Base-by-base conservation (phyloP, 1,140 invertebrate genomes). In the Galleria mellonella region DNA sequence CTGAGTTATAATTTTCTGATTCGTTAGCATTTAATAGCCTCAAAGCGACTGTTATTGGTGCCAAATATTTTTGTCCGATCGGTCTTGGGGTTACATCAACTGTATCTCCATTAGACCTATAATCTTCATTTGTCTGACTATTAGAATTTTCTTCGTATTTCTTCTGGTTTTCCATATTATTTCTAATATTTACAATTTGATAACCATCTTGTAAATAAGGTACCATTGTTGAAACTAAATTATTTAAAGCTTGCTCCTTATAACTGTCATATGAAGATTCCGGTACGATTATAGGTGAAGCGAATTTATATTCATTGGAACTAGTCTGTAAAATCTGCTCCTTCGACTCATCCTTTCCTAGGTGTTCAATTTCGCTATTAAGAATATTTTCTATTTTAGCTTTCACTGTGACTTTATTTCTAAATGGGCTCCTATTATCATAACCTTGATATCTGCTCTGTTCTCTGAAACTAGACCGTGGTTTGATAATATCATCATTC, bases 21-120 rank as follows among this genome's bases (percentile, higher is more conserved):
- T 70, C 55, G 48, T 87, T 84, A 10, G 77, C 62, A 58, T 79
- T 84, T 33, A 87, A 56, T 17, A 89, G 52, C 54, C 86, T 75
- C 13, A 89, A 51, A 37, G 86, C 88, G 9, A 88, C 88, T 7
- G 87, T 88, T 28, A 88, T 88, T 3, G 88, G 87, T n/a, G 87
- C 83, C 44, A 89, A 71, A 54, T 87, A 88, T 27, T 82, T 87
- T 28, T 79, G 77, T 37, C 81, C 69, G 2, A 89, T 50, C 9
- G 87, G 87, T 59, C 86, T 64, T 11, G 82, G 86, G 5, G 88
- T 88, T 17, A 87, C 72, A 11, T 73, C 62, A n/a, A 77, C 61
- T 14, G 62, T 44, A 36, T 66, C 51, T 51, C 59, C 56, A 8
- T 55, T 57, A 29, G 40, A 47, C 43, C 39, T 57, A 13, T 45